Base-by-base conservation (phyloP, 2,113 vertebrate species). In the Gila orcuttii region DNA sequence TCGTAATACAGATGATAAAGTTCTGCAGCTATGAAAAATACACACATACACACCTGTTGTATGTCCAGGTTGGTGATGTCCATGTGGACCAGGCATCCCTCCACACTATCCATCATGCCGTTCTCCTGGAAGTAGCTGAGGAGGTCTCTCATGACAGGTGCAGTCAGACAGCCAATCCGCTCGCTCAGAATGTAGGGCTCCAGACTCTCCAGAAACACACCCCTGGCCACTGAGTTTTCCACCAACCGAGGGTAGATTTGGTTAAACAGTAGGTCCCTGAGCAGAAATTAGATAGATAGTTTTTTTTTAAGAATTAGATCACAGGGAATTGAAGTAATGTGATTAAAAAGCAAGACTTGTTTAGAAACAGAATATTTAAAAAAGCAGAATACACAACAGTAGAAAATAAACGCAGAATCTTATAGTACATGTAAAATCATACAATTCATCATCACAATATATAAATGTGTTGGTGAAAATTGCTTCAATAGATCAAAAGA, bases 51-150 rank as follows among this genome's bases (percentile, higher is more conserved):
- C 39, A 99, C 98, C 96, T 99, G 97, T 69, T 99, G 97, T 79
- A 99, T 98, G 88, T 99, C 98, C 80, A 99, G 94, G 87, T 97
- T 99, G 86, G 98, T 99, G 89, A 99, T 95, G 89, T 99, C 98
- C 95, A 99, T 97, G 85, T 99, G 98, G 19, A 99, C 97, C 81
- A 99, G 96, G 84, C 97, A 98, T 87, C 97, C 95, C 93, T 99
- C 98, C 90, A 99, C 93, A 21, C 96, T 98, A 86, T 97, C 97
- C 97, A 99, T 95, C 93, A 97, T 94, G 52, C 96, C 96, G 13
- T 95, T 97, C 89, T 96, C 95, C 92, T 98, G 97, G 92, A 98
- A 99, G 92, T 99, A 97, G 90, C 96, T 93, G 21, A 99, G 94
- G 68, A 99, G 95, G 86, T 99, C 98, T 92, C 95, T 97, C 97